These are phyloP conservation scores for Rostratula benghalensis DNA, from an alignment of 2,113 vertebrate genomes.

Conservation along the genomic window DNA sequence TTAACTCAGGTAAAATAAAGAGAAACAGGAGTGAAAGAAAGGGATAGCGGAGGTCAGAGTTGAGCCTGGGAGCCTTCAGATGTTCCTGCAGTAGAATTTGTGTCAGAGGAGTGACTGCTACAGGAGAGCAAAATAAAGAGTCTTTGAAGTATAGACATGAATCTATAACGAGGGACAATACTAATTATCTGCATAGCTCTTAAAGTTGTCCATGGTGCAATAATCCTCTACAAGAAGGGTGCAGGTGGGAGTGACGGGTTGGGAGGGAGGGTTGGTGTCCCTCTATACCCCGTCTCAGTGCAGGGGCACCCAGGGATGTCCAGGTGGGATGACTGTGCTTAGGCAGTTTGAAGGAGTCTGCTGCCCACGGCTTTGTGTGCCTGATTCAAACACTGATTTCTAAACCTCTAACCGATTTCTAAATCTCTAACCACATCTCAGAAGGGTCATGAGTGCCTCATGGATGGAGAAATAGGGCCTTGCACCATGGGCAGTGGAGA, in stretches of 20 bases:
- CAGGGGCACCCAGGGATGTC: neutral
- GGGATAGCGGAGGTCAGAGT: neutral
- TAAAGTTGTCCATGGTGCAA: neutral
- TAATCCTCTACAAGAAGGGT: neutral
- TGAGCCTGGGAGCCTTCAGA: neutral
- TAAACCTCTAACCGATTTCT: neutral
- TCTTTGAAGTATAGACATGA: neutral
- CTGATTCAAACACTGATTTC: neutral
- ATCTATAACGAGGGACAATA: neutral
- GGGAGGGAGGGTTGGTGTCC: neutral
- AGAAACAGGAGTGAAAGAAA: neutral
- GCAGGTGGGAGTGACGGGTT: fast-evolving
- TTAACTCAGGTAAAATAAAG: neutral
- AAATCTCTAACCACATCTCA: neutral
- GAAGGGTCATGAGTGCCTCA: fast-evolving
- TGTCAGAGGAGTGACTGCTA: neutral
- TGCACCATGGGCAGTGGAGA: neutral
- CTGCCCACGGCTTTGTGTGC: fast-evolving
- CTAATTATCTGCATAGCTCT: neutral
- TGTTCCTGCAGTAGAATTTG: neutral
- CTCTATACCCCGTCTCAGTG: neutral
- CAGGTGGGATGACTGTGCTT: fast-evolving
- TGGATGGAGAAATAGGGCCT: neutral
- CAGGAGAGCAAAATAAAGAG: neutral
- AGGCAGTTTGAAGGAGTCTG: neutral